These are phyloP conservation scores for Uropsilus gracilis DNA, from an alignment of 2,113 vertebrate species.

Conservation along the genomic window DNA sequence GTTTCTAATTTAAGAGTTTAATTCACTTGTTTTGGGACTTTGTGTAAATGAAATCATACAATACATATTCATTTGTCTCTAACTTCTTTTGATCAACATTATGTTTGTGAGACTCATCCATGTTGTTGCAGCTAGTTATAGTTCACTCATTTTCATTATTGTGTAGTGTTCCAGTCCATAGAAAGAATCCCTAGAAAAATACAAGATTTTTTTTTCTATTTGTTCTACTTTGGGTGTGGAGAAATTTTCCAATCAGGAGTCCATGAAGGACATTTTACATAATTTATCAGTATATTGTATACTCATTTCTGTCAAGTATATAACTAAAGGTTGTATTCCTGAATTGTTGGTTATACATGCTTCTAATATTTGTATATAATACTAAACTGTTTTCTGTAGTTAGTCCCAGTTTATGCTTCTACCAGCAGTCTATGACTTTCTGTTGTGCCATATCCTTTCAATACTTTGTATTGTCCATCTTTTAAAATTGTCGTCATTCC, in stretches of 20 bases:
- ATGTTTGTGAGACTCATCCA: background rate
- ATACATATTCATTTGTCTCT: background rate
- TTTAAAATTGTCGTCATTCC: constrained; percentile 7
- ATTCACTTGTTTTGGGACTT: background rate
- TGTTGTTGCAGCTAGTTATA: background rate
- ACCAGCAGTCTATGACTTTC: background rate
- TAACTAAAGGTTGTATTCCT: background rate
- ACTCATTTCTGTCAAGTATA: background rate
- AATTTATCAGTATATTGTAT: background rate
- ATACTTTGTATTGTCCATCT: background rate
- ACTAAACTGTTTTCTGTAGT: background rate
- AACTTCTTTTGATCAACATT: background rate
- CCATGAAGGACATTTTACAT: background rate
- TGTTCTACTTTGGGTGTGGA: background rate
- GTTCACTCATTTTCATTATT: background rate
- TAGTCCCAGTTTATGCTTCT: background rate
- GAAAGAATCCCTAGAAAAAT: constrained; percentile 15
- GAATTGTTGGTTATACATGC: background rate
- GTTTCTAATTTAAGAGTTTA: background rate
- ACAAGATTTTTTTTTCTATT: background rate
- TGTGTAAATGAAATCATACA: background rate
- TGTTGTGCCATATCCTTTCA: background rate
- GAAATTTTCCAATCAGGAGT: background rate
- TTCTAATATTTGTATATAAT: background rate
- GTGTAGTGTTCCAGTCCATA: background rate